Conservation (phyloP, 2,797 vertebrate species). For the Falco concolor region DNA sequence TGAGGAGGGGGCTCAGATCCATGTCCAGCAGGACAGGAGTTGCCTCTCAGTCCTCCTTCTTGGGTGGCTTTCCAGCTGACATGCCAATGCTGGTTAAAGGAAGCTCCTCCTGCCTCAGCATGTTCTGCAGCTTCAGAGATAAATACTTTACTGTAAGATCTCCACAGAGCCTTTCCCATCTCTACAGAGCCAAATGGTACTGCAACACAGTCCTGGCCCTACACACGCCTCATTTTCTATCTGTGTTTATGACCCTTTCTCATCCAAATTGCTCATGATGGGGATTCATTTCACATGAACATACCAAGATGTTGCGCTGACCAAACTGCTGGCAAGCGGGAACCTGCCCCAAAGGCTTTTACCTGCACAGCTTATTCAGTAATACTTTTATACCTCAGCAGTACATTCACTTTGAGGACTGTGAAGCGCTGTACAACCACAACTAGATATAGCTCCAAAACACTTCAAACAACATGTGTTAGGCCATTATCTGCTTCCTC, state of each 20-base stretch:
- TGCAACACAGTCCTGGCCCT: not conserved
- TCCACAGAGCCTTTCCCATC: not conserved
- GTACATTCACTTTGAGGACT: not conserved
- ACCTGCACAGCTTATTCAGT: not conserved
- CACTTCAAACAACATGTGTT: not conserved
- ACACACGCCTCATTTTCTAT: not conserved
- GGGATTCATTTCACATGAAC: not conserved
- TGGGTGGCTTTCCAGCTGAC: not conserved
- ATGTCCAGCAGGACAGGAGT: accelerated
- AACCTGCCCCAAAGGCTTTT: not conserved
- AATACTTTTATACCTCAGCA: not conserved
- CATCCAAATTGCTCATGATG: not conserved
- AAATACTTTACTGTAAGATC: not conserved
- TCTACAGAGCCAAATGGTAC: not conserved
- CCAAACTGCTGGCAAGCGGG: accelerated
- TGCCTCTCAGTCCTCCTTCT: not conserved
- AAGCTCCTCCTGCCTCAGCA: not conserved
- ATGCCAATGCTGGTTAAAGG: not conserved
- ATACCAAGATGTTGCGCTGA: not conserved
- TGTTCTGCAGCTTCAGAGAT: not conserved
- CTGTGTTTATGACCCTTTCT: not conserved
- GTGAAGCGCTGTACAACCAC: not conserved
- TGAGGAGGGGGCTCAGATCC: not conserved
- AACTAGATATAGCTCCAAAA: not conserved
- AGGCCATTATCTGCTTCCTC: not conserved